Conservation (phyloP, 2,797 vertebrate species). For the Danionella dracula region DNA sequence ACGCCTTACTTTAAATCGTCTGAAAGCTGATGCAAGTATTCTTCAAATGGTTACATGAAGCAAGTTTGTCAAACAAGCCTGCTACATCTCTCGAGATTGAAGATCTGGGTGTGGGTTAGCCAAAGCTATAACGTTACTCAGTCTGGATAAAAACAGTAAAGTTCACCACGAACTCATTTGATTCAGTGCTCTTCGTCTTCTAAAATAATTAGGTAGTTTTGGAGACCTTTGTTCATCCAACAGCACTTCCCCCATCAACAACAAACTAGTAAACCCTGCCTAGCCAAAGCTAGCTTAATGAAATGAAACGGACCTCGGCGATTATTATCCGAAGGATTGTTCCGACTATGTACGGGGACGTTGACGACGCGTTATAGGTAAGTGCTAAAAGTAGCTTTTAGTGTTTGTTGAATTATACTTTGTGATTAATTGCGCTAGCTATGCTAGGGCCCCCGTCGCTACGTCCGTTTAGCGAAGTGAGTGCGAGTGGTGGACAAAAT, state of each 20-base stretch:
- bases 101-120: constrained; percentile 4
- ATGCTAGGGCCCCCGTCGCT: neutral
- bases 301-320: constrained; percentile 71
- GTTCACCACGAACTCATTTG: constrained; percentile 10
- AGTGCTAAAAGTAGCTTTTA: constrained; percentile 43
- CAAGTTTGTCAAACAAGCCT: constrained; percentile 19
- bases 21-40: neutral
- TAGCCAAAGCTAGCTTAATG: constrained; percentile 66
- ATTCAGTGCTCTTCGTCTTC: constrained; percentile 1
- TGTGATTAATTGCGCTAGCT: neutral
- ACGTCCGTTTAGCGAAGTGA: constrained; percentile 22
- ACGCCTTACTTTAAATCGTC: neutral
- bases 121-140: neutral
- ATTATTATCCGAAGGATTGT: constrained; percentile 67
- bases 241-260: constrained; percentile 67
- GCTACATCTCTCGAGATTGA: neutral
- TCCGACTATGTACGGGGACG: constrained; percentile 74
- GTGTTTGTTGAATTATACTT: too few relatives aligned
- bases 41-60: constrained; percentile 13
- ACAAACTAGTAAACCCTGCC: constrained; percentile 51
- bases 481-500: constrained; percentile 9
- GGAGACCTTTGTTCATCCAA: constrained; percentile 18
- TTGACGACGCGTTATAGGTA: constrained; percentile 64
- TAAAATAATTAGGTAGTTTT: constrained; percentile 22
- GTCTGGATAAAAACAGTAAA: constrained; percentile 1